Evolutionary conservation across 2,888 invertebrate genomes (phyloP).

Genomic region (Pantelozetes paolii): DNA sequence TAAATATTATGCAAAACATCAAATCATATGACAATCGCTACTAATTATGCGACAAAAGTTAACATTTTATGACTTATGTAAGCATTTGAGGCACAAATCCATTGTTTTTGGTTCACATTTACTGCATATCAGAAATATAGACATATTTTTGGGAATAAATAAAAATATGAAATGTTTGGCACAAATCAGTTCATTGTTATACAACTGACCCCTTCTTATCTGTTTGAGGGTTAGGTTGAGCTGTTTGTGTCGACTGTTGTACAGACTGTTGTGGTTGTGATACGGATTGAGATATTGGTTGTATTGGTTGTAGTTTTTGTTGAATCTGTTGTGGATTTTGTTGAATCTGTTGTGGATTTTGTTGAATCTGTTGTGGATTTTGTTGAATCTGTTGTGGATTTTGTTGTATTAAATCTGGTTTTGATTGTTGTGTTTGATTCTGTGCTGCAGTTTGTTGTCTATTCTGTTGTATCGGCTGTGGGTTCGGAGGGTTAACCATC

Average conservation of each 20-base stretch:
- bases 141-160: not conserved
- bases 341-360: too few relatives aligned
- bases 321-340: too few relatives aligned
- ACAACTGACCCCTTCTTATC: not conserved
- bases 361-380: too few relatives aligned
- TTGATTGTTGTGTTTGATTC: too few relatives aligned
- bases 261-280: not conserved
- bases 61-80: not conserved
- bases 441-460: too few relatives aligned
- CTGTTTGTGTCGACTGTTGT: not conserved
- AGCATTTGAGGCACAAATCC: conserved; percentile 22
- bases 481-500: not conserved
- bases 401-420: too few relatives aligned
- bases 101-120: not conserved
- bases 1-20: conserved; percentile 17
- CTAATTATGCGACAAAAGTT: not conserved
- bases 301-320: too few relatives aligned
- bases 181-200: not conserved
- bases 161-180: not conserved
- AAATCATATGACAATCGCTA: not conserved
- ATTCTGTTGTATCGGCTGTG: too few relatives aligned
- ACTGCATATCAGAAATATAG: conserved; percentile 9
- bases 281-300: not conserved
- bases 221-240: not conserved
- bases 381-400: too few relatives aligned